Evolutionary conservation across 2,888 invertebrate species (phyloP), one percentile per base, ranked within the genome.

Genomic region (Ichneumon xanthorius): DNA sequence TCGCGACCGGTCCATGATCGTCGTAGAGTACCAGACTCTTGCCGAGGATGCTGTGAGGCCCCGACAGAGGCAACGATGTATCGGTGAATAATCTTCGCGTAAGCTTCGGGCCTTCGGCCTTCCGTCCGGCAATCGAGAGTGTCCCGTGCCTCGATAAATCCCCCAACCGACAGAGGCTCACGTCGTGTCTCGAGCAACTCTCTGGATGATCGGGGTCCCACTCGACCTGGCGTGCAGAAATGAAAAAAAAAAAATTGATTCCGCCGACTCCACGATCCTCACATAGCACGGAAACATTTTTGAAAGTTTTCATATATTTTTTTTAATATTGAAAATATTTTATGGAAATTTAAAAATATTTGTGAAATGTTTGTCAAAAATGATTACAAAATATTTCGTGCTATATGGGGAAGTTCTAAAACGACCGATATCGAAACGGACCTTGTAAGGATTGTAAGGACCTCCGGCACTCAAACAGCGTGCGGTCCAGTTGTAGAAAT

Each of bases 401-500:
- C 7, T 6, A 71, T 2, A 45, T 22, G 16, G 2, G 9, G 30
- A 40, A 14, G 14, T 48, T 63, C 7, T 6, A 11, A 50, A 78
- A 26, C 14, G 9, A 45, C 1, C 45, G 30, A 11, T 37, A 61
- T 19, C 6, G 37, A 7, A 37, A 85, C 86, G 61, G 89, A 96
- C 96, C 88, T 96, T 96, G 89, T 96, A 96, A 0, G 98, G 98
- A 94, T 98, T 97, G 92, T 95, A 97, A n/a, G 96, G 94, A 0
- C 92, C 92, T 5, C 97, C 98, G 0, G 97, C 96, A 88, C 97
- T 97, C 11, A 97, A 94, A 92, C 98, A 98, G 53, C 98, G 95
- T 63, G 95, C 96, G 40, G 97, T 97, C 98, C 98, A 98, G 94
- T 98, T 97, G 93, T 98, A 98, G 94, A 97, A 98, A 94, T 99